Conservation (phyloP, 2,797 vertebrate species). For the Galaxias olidus region DNA sequence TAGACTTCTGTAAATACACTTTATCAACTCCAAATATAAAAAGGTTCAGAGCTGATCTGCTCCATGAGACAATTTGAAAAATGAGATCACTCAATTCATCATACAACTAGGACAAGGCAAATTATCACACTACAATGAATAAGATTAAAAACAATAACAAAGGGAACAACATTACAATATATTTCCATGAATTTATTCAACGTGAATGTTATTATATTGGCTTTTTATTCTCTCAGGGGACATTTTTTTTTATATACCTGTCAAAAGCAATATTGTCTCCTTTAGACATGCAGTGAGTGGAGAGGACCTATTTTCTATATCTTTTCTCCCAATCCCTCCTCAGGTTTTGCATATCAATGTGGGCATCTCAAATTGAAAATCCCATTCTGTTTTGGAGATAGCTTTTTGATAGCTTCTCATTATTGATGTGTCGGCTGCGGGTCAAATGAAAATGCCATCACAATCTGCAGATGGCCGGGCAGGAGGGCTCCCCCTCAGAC, state of each 20-base stretch:
- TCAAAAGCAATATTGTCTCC: slow-evolving; percentile 35
- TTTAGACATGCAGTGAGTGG: slow-evolving; percentile 40
- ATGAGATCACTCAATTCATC: too few relatives aligned
- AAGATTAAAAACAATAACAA: too few relatives aligned
- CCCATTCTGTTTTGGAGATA: slow-evolving; percentile 69
- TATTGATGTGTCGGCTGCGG: slow-evolving; percentile 62
- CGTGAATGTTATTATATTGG: slow-evolving; percentile 42
- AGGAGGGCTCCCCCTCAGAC: slow-evolving; percentile 38
- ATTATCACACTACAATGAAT: too few relatives aligned
- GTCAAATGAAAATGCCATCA: slow-evolving; percentile 77
- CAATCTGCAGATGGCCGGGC: slow-evolving; percentile 47
- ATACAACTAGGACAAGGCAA: too few relatives aligned
- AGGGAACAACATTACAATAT: slow-evolving; percentile 6
- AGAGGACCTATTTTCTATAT: slow-evolving; percentile 18
- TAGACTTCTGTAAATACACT: neutral
- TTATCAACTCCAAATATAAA: too few relatives aligned
- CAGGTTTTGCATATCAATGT: slow-evolving; percentile 77
- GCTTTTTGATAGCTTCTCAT: slow-evolving; percentile 75
- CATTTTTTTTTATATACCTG: slow-evolving; percentile 28
- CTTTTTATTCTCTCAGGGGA: slow-evolving; percentile 2
- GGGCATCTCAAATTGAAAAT: slow-evolving; percentile 65
- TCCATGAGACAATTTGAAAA: too few relatives aligned
- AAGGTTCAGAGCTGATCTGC: too few relatives aligned
- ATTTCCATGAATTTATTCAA: slow-evolving; percentile 10
- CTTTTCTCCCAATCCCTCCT: slow-evolving; percentile 7